phyloP scores from a whole-genome alignment of 2,797 vertebrate species.

The Eospalax fontanierii region DNA sequence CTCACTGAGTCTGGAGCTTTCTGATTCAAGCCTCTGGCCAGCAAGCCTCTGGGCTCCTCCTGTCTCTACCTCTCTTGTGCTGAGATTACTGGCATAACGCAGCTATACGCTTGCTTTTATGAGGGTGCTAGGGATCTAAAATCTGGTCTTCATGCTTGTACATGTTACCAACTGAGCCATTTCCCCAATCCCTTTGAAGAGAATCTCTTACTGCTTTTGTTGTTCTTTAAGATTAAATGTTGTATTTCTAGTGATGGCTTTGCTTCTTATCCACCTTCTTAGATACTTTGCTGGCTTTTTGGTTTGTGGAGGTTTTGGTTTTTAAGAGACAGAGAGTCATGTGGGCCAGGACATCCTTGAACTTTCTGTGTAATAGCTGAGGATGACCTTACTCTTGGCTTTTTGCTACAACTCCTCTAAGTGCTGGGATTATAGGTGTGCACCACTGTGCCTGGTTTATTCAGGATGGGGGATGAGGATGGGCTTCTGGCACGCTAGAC shows the following conservation, averaged over 20 bases:
- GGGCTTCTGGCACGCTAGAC: not conserved
- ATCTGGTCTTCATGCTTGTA: not conserved
- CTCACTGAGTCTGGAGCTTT: too few relatives aligned
- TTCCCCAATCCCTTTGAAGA: not conserved
- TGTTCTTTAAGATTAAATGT: slow-evolving; percentile 7
- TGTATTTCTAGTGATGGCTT: not conserved
- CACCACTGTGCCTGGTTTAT: not conserved
- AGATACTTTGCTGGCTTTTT: not conserved
- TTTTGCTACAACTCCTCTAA: not conserved
- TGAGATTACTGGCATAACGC: not conserved
- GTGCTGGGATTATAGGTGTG: not conserved
- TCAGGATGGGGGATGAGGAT: too few relatives aligned
- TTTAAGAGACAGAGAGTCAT: too few relatives aligned
- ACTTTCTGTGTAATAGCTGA: not conserved
- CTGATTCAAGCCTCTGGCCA: too few relatives aligned
- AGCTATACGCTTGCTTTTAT: not conserved
- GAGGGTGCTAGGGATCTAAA: not conserved
- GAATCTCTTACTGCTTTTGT: not conserved
- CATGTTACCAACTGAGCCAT: not conserved
- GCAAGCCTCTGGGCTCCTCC: too few relatives aligned
- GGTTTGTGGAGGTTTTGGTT: not conserved
- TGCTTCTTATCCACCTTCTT: not conserved
- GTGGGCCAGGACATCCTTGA: not conserved
- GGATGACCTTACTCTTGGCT: not conserved
- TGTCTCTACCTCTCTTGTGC: not conserved